Evolutionary conservation across 2,888 invertebrate species (phyloP).

Genomic region (Mamestra brassicae): DNA sequence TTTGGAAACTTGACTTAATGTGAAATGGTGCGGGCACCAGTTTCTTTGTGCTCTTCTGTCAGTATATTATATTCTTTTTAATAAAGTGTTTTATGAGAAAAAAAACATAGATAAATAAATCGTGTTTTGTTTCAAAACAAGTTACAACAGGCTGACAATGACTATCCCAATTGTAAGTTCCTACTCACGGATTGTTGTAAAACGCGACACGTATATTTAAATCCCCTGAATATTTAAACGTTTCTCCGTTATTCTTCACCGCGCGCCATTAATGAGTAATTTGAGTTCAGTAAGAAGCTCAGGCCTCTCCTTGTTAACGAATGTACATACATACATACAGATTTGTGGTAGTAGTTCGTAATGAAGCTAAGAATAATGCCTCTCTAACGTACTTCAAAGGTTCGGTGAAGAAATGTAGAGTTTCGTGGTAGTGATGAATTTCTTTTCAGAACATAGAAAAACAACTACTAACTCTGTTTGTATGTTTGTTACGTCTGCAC

Average conservation of each 20-base stretch:
- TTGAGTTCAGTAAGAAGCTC: constrained; percentile 64
- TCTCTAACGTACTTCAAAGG: constrained; percentile 2
- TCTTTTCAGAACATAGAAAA: not conserved
- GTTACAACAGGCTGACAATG: not conserved
- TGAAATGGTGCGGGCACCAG: too few species aligned
- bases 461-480: not conserved
- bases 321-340: constrained; percentile 26
- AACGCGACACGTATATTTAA: constrained; percentile 53
- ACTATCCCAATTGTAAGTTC: constrained; percentile 7
- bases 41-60: too few species aligned
- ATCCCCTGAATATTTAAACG: constrained; percentile 67
- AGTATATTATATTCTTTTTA: too few species aligned
- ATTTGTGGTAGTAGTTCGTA: constrained; percentile 16
- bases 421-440: not conserved
- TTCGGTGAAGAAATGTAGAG: not conserved
- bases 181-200: constrained; percentile 43
- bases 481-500: not conserved
- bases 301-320: constrained; percentile 60
- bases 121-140: not conserved
- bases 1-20: not conserved
- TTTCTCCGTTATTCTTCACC: constrained; percentile 50
- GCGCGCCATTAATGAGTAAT: constrained; percentile 68
- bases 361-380: not conserved
- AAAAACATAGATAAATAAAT: too few species aligned
- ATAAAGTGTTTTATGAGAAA: too few species aligned